Percentiles rank a stretch among this genome's conserved stretches.
Evolutionary conservation across 2,113 vertebrate species (phyloP).

Genomic region (Kryptolebias marmoratus): DNA sequence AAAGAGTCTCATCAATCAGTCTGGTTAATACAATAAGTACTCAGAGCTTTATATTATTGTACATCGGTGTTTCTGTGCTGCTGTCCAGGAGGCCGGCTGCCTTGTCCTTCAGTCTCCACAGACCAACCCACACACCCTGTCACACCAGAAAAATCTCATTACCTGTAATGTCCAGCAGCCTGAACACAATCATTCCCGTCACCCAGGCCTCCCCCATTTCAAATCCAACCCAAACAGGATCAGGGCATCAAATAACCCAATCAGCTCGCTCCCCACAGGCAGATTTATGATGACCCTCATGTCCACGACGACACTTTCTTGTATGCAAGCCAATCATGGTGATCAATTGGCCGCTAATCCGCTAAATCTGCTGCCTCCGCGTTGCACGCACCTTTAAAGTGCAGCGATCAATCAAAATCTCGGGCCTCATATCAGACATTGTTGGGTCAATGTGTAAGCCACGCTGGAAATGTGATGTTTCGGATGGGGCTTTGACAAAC

Average conservation of each 20-base stretch:
- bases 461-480: conserved; percentile 59
- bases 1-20: too few species aligned
- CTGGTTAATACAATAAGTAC: too few species aligned
- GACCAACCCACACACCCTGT: conserved; percentile 15
- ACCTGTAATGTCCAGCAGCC: conserved; percentile 50
- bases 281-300: conserved; percentile 63
- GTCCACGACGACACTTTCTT: conserved; percentile 45
- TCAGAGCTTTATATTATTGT: too few species aligned
- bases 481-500: conserved; percentile 49
- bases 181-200: conserved; percentile 60
- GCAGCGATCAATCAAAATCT: conserved; percentile 57
- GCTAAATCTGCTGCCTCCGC: conserved; percentile 6
- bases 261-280: conserved; percentile 60
- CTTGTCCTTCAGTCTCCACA: neutral
- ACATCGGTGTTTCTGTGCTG: too few species aligned
- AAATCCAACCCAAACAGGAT: conserved; percentile 47
- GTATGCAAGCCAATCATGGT: conserved; percentile 57
- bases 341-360: conserved; percentile 68
- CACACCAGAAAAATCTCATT: conserved; percentile 67
- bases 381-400: conserved; percentile 44
- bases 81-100: conserved; percentile 3
- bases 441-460: conserved; percentile 50
- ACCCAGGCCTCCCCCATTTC: conserved; percentile 43
- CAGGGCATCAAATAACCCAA: conserved; percentile 68
- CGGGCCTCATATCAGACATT: conserved; percentile 58